phyloP scores from a whole-genome alignment of 1,140 invertebrate genomes.

The Caenorhabditis briggsae region DNA sequence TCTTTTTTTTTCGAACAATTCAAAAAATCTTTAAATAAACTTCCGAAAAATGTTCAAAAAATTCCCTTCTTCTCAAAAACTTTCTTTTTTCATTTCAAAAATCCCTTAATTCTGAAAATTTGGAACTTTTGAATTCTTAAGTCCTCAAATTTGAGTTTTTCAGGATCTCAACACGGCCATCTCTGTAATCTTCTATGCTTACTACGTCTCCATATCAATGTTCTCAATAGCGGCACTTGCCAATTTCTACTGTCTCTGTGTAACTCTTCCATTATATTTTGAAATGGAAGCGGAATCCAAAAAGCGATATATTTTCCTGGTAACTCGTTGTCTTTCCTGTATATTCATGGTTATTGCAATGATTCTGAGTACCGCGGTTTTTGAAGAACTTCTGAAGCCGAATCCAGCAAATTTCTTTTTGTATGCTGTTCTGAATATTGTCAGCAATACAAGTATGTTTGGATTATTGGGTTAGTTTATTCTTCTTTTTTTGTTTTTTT shows the following conservation, averaged over 20 bases:
- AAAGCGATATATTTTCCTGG: neutral
- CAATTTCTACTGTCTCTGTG: constrained; percentile 11
- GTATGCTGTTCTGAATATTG: neutral
- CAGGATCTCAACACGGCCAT: constrained; percentile 19
- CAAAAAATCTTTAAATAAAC: neutral
- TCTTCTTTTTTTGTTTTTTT: no score
- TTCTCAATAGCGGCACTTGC: neutral
- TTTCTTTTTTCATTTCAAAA: no score
- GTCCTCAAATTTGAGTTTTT: neutral
- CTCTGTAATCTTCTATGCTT: neutral
- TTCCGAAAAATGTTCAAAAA: no score
- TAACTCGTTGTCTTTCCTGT: constrained; percentile 33
- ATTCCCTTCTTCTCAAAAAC: no score
- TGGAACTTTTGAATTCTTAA: no score
- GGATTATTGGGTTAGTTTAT: constrained; percentile 17
- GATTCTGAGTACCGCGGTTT: neutral
- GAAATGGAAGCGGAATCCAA: neutral
- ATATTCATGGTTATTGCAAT: constrained; percentile 16
- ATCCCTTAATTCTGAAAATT: no score
- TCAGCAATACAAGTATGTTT: constrained; percentile 13
- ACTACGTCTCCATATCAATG: neutral
- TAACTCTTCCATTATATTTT: constrained; percentile 18
- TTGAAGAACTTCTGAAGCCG: neutral
- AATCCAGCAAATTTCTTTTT: constrained; percentile 1
- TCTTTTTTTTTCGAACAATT: neutral